A percentile compares a stretch with the other conserved stretches of the same genome.
Evolutionary conservation across 2,113 vertebrate species (phyloP).

Genomic region (Suncus etruscus): DNA sequence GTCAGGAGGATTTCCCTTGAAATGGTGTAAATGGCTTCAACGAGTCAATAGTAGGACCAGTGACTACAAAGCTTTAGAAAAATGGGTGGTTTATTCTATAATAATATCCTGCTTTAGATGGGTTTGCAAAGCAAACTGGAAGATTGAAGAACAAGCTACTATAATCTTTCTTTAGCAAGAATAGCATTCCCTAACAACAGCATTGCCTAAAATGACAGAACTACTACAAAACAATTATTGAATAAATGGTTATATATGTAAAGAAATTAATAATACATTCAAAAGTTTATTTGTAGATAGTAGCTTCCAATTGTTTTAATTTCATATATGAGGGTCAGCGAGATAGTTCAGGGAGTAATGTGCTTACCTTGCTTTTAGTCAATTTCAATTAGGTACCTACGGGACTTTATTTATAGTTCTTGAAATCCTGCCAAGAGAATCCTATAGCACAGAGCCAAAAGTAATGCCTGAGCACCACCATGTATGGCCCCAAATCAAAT

Average conservation of each 20-base stretch:
- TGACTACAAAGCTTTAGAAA: constrained; percentile 44
- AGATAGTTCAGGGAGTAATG: too few species aligned
- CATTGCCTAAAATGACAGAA: not conserved
- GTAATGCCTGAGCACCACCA: not conserved
- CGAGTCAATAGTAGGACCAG: constrained; percentile 25
- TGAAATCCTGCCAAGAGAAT: too few species aligned
- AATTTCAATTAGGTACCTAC: too few species aligned
- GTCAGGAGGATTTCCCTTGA: constrained; percentile 47
- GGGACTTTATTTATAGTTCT: too few species aligned
- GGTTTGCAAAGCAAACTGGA: not conserved
- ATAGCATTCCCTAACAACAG: not conserved
- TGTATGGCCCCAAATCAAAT: too few species aligned
- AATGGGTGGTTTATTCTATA: not conserved
- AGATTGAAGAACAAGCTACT: not conserved
- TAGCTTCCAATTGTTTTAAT: not conserved
- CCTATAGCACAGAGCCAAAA: too few species aligned
- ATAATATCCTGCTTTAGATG: constrained; percentile 13
- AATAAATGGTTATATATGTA: not conserved
- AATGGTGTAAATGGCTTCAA: constrained; percentile 9
- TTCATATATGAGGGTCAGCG: too few species aligned
- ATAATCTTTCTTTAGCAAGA: constrained; percentile 7
- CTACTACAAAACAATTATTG: not conserved
- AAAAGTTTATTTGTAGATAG: not conserved
- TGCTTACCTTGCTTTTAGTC: too few species aligned
- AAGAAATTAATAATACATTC: not conserved